Conservation (phyloP, 2,797 vertebrate genomes). For the Mergus octosetaceus region DNA sequence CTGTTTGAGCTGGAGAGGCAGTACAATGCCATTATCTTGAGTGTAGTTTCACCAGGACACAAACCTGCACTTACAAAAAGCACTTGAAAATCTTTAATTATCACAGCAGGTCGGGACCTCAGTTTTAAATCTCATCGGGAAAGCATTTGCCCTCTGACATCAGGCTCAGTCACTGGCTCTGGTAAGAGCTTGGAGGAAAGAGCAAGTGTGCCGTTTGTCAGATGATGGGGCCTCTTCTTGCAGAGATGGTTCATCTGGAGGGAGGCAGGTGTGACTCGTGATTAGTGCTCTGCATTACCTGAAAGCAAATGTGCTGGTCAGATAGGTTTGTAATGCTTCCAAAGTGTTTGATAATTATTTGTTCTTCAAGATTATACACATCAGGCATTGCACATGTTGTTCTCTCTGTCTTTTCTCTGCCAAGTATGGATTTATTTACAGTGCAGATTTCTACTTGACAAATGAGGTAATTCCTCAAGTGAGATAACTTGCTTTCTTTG, state of each 20-base stretch:
- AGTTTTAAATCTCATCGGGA: slow-evolving; percentile 32
- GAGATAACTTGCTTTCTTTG: not conserved
- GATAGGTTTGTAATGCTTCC: not conserved
- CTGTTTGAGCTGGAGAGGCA: not conserved
- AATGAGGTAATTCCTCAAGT: not conserved
- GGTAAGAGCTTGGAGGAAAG: not conserved
- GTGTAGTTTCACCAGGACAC: slow-evolving; percentile 16
- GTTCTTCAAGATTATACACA: not conserved
- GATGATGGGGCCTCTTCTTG: not conserved
- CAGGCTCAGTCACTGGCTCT: not conserved
- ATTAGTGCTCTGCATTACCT: not conserved
- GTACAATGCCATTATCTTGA: not conserved
- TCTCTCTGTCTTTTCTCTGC: not conserved
- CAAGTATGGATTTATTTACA: not conserved
- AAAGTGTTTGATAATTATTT: not conserved
- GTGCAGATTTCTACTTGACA: not conserved
- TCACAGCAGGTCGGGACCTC: not conserved
- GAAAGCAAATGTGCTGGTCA: not conserved
- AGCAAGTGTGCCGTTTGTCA: not conserved
- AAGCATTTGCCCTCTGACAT: not conserved
- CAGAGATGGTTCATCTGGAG: rapidly evolving
- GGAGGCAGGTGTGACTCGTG: not conserved
- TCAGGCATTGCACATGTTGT: not conserved
- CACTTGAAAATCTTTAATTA: slow-evolving; percentile 41
- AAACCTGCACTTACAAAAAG: not conserved